Evolutionary conservation across 2,888 invertebrate genomes (phyloP).

Genomic region (Cataglyphis cursor): DNA sequence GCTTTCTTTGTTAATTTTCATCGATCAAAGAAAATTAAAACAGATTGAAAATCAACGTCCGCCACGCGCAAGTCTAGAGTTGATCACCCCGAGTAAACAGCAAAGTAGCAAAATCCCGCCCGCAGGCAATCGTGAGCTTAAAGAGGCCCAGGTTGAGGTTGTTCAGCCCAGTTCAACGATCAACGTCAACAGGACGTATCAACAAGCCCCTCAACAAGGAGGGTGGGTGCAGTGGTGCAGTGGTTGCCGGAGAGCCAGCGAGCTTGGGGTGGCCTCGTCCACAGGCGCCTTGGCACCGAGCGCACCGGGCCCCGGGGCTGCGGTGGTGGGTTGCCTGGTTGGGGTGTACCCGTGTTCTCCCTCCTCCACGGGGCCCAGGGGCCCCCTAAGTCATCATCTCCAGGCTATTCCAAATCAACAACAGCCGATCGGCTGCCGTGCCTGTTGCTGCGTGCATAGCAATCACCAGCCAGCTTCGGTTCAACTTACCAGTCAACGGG

Average conservation of each 20-base stretch:
- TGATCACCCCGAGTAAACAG: conserved; percentile 38
- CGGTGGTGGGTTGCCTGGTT: conserved; percentile 86
- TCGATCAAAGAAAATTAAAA: conserved; percentile 25
- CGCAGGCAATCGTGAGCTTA: conserved; percentile 77
- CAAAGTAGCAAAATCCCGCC: conserved; percentile 82
- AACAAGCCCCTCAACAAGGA: conserved; percentile 70
- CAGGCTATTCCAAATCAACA: conserved; percentile 76
- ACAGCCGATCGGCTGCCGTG: conserved; percentile 82
- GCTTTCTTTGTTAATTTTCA: conserved; percentile 13
- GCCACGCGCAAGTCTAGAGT: conserved; percentile 28
- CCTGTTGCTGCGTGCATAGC: conserved; percentile 85
- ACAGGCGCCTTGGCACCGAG: conserved; percentile 84
- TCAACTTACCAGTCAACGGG: conserved; percentile 85
- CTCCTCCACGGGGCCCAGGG: conserved; percentile 85
- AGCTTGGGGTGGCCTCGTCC: conserved; percentile 83
- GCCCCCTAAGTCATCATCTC: conserved; percentile 81
- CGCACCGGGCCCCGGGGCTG: conserved; percentile 85
- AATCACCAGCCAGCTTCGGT: conserved; percentile 83
- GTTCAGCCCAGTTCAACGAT: conserved; percentile 77
- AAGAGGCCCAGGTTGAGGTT: conserved; percentile 77
- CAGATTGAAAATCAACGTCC: conserved; percentile 22
- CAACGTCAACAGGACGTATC: conserved; percentile 75
- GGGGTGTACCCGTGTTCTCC: conserved; percentile 86
- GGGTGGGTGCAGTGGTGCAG: conserved; percentile 81
- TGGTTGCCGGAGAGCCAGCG: conserved; percentile 79